Conservation (phyloP, 2,888 invertebrate genomes). For the Deilephila porcellus region DNA sequence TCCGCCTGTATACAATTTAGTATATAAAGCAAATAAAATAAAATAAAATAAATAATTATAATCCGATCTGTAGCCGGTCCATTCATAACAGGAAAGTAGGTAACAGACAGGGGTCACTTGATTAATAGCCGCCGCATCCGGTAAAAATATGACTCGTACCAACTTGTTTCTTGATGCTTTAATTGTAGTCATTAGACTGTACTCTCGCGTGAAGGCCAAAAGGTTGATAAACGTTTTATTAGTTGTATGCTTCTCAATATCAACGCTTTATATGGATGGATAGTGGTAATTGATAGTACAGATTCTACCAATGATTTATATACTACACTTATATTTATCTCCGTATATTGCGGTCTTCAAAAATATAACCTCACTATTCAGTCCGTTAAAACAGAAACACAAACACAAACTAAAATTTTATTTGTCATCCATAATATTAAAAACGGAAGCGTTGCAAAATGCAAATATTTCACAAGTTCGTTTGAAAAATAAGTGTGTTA, state of each 20-base stretch:
- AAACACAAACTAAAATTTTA: neutral
- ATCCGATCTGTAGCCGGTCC: neutral
- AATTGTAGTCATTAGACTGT: conserved; percentile 20
- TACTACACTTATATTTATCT: no score
- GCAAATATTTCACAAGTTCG: neutral
- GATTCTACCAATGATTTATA: neutral
- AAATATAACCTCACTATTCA: neutral
- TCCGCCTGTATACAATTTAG: no score
- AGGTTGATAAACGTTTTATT: neutral
- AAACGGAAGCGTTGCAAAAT: neutral
- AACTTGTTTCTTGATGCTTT: neutral
- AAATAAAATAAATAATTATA: no score
- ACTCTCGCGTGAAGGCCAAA: conserved; percentile 2
- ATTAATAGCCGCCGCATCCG: conserved; percentile 16
- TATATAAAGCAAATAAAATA: no score
- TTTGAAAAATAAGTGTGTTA: neutral
- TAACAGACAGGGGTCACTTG: conserved; percentile 9
- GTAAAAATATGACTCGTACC: conserved; percentile 15
- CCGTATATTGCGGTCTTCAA: no score
- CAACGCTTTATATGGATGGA: neutral
- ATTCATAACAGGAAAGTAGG: conserved; percentile 24
- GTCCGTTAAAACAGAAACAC: neutral
- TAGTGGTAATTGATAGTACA: neutral
- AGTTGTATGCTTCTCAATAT: neutral
- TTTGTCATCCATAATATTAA: neutral